phyloP scores from a whole-genome alignment of 1,140 invertebrate genomes.

The Ceratina calcarata region DNA sequence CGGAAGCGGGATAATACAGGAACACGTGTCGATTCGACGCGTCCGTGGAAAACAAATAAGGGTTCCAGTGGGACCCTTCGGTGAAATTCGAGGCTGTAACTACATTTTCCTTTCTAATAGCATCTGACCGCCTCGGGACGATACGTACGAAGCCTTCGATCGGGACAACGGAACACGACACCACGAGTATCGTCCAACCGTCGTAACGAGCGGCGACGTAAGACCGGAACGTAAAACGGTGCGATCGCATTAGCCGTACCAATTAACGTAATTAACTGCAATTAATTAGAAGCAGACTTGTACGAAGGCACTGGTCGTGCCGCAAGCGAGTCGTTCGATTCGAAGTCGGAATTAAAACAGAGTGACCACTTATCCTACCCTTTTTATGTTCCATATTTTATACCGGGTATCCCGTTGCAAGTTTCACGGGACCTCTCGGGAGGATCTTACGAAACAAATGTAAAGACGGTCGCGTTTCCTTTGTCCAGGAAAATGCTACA shows the following conservation, averaged over 20 bases:
- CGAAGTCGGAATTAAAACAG: not conserved
- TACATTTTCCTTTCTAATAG: constrained; percentile 13
- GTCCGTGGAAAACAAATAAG: constrained; percentile 55
- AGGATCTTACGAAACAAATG: too few species aligned
- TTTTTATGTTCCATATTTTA: too few species aligned
- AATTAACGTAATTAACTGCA: constrained; percentile 72
- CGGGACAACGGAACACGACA: not conserved
- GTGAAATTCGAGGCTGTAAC: constrained; percentile 27
- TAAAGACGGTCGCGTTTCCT: too few species aligned
- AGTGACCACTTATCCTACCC: too few species aligned
- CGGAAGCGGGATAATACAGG: constrained; percentile 27
- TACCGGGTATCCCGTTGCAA: too few species aligned
- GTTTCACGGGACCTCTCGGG: too few species aligned
- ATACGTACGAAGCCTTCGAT: not conserved
- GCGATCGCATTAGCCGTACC: constrained; percentile 61
- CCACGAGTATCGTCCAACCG: not conserved
- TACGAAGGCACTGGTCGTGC: not conserved
- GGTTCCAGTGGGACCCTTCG: not conserved
- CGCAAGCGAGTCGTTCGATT: not conserved
- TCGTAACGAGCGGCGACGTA: constrained; percentile 10
- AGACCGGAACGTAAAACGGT: constrained; percentile 22
- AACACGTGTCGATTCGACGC: constrained; percentile 47
- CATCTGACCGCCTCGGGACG: not conserved
- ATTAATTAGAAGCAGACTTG: constrained; percentile 68
- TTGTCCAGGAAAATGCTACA: too few species aligned